Evolutionary conservation across 2,113 vertebrate species (phyloP).

Genomic region (Ondatra zibethicus): DNA sequence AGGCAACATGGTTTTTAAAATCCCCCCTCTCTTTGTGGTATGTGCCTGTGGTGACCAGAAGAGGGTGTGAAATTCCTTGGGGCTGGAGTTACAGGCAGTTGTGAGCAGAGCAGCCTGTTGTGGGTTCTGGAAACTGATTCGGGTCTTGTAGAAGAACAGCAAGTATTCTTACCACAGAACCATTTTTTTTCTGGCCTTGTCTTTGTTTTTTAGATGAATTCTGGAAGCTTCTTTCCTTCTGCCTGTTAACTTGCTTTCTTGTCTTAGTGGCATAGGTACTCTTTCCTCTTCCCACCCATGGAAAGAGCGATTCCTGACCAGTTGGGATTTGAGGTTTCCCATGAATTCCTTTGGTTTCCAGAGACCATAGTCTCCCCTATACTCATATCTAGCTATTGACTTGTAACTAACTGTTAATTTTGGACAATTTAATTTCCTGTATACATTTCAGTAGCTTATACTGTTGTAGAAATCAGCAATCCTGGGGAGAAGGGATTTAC

Average conservation of each 20-base stretch:
- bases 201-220: not conserved
- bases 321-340: not conserved
- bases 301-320: not conserved
- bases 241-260: not conserved
- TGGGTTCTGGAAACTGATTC: not conserved
- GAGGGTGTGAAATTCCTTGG: not conserved
- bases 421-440: slow-evolving; percentile 14
- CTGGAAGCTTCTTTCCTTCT: not conserved
- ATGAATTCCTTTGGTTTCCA: not conserved
- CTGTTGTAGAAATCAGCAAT: not conserved
- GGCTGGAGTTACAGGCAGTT: not conserved
- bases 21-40: too few relatives aligned
- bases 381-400: not conserved
- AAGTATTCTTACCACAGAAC: not conserved
- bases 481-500: not conserved
- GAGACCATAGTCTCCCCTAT: not conserved
- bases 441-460: not conserved
- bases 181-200: not conserved
- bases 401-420: not conserved
- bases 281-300: not conserved
- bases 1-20: not conserved
- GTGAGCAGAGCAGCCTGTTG: not conserved
- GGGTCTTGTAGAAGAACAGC: not conserved
- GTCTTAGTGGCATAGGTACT: not conserved
- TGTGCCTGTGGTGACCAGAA: not conserved